Conservation (phyloP, 35 echinoderm and acorn worm genomes). For the Stichopus chloronotus region DNA sequence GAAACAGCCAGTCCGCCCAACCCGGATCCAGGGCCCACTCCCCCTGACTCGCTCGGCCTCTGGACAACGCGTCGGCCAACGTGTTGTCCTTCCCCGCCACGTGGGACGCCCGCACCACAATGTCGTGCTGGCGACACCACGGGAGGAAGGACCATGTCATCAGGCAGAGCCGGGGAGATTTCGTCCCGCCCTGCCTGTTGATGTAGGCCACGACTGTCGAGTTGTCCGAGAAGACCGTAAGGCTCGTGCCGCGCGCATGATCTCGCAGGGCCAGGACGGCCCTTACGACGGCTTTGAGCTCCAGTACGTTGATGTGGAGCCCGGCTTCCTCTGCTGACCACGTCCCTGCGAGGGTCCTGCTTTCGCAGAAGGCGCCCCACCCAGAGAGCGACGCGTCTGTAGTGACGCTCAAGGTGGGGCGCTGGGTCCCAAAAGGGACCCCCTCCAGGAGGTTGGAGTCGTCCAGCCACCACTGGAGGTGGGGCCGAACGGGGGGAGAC, state of each 20-base stretch:
- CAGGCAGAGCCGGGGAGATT: too few species aligned
- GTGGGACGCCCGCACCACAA: too few species aligned
- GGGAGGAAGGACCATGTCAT: too few species aligned
- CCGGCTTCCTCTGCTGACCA: slow-evolving; percentile 8
- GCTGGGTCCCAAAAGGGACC: not conserved
- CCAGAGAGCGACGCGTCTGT: not conserved
- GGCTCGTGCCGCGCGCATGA: not conserved
- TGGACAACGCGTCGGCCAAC: too few species aligned
- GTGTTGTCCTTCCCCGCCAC: too few species aligned
- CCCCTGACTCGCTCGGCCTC: too few species aligned
- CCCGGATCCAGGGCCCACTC: too few species aligned
- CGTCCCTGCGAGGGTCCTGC: not conserved
- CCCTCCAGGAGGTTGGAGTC: not conserved
- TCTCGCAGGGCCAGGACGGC: not conserved
- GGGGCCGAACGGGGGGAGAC: too few species aligned
- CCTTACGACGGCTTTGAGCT: not conserved
- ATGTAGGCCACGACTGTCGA: not conserved
- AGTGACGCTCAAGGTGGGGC: not conserved
- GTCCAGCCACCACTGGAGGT: not conserved
- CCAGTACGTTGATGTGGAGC: not conserved
- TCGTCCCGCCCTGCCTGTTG: too few species aligned
- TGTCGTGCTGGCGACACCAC: too few species aligned
- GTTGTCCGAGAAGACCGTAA: slow-evolving; percentile 5
- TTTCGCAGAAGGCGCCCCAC: not conserved
- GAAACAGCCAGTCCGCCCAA: too few species aligned